Base-by-base conservation (phyloP, 35 echinoderm and acorn worm species). In the Ophioderma brevispina region DNA sequence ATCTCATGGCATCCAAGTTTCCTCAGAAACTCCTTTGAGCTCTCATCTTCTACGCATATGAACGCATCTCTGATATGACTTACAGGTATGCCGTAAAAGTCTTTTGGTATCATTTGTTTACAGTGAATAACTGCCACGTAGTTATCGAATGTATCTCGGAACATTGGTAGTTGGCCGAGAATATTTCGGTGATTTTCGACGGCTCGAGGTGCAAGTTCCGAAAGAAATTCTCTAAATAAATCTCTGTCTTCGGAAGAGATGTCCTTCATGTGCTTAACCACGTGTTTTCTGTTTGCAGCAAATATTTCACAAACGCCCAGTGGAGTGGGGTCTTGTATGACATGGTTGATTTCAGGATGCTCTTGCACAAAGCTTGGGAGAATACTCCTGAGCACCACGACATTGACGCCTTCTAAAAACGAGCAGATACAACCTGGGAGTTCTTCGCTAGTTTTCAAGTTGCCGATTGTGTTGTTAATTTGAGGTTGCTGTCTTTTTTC, bases 361-460 rank as follows among this genome's bases (percentile, higher is more conserved):
- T 30, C 23, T 3, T n/a, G 1, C 0, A 85, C 52, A 35, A 35
- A 75, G 31, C 13, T 1, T 13, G 83, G 50, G 0, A 85, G 33
- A 15, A 8, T 4, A 64, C 70, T 13, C 10, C 28, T 32, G 13
- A 85, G 13, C 23, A 85, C 55, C 63, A 85, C 37, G 33, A 64
- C 33, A 28, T 55, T 55, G 18, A 64, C 13, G 19, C 28, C 15
- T 36, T 85, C 83, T 3, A 85, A 55, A 33, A 85, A 85, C 10
- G 49, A 85, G 36, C 83, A 85, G 52, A 55, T 59, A 64, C 32
- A 37, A 11, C 70, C 50, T 63, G 83, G 63, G 8, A 85, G 31
- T 14, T 33, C 37, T 75, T 21, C 78, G 63, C 33, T 76, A 75
- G n/a, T 81, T 75, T 25, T 13, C 15, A 13, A 37, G n/a, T 10